Base-by-base conservation (phyloP, 2,113 vertebrate genomes). In the Oncorhynchus kisutch region DNA sequence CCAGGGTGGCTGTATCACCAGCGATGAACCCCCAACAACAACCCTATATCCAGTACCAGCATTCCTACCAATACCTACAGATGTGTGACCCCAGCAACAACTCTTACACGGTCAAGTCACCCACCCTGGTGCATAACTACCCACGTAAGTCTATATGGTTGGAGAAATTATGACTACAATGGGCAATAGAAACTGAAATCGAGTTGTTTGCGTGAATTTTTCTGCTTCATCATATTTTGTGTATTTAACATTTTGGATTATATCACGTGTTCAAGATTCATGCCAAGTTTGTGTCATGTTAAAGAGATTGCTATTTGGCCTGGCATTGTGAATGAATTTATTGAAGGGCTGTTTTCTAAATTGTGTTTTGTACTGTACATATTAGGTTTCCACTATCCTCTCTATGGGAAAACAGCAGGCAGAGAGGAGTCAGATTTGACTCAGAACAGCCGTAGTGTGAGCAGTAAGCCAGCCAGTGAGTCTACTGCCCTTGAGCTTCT, bases 321-420 rank as follows among this genome's bases (percentile, higher is more conserved):
- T 11, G 16, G 18, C 51, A 54, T 18, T 54, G 51, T 54, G 12
- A 16, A 54, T 54, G 0, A 13, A 54, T 54, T 14, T 54, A 4
- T 16, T 54, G 14, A 54, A 11, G 2, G 51, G 3, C 16, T 54
- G 9, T 18, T 64, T 27, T 67, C 65, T 6, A 5, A 16, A 27
- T 29, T 71, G 31, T 74, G 67, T 79, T 71, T 25, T 70, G 13
- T 76, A 0, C 20, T 71, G 59, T 77, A 25, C 51, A 5, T 65
- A 18, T 6, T 75, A 92, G 98, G 97, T 89, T 99, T 97, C 94
- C 97, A 98, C 92, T 99, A 99, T 89, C 96, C 97, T 80, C 93
- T 99, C 85, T 99, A 99, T 80, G 97, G 98, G 78, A 99, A 99
- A 92, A 96, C 98, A 25, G 96, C 97, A 25, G 97, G 97, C 82